Conservation (phyloP, 1,140 invertebrate species). For the Drosophila burlai region DNA sequence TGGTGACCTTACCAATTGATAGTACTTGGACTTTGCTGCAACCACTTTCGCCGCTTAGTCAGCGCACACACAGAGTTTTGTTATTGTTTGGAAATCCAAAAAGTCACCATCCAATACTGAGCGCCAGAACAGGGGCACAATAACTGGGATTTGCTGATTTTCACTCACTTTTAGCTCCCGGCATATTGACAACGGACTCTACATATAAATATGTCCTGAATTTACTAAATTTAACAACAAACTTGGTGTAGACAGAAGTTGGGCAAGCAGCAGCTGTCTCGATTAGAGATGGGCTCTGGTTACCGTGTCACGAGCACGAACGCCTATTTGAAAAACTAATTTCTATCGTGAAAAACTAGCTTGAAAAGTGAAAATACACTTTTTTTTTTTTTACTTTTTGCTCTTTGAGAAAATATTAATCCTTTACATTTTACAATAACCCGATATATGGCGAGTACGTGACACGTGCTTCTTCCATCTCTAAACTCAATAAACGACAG, state of each 20-base stretch:
- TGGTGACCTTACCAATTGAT: conserved; percentile 33
- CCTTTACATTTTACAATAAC: no score
- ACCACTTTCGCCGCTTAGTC: conserved; percentile 46
- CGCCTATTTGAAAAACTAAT: neutral
- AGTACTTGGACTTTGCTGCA: conserved; percentile 48
- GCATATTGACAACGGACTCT: neutral
- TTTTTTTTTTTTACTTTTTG: no score
- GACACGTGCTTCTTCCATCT: neutral
- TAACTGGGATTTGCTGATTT: neutral
- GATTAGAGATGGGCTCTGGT: conserved; percentile 1
- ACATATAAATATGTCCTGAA: conserved; percentile 2
- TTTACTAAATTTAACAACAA: conserved; percentile 23
- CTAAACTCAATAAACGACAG: neutral
- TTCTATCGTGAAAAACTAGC: neutral
- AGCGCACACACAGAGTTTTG: conserved; percentile 26
- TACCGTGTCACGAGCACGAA: neutral
- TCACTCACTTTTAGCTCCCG: neutral
- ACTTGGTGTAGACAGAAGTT: conserved; percentile 32
- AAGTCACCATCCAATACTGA: neutral
- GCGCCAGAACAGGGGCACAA: neutral
- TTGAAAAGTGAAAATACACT: no score
- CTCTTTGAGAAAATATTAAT: neutral
- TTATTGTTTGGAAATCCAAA: conserved; percentile 10
- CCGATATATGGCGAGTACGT: neutral
- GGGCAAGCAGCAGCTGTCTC: conserved; percentile 22